These are phyloP conservation scores for Nomada flava DNA, from an alignment of 2,888 invertebrate species.

Conservation along the genomic window DNA sequence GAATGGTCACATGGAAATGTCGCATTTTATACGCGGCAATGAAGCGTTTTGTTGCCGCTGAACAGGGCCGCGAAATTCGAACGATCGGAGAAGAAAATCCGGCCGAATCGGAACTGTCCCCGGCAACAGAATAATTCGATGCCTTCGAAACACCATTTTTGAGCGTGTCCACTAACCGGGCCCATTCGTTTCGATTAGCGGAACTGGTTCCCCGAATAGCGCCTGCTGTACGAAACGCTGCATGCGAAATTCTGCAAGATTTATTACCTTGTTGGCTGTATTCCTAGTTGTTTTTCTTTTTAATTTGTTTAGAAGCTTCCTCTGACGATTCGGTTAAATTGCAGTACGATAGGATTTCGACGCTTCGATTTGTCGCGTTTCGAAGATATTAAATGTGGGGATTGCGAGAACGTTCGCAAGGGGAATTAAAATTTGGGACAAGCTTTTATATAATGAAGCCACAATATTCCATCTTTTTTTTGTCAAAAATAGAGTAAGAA, in stretches of 20 bases:
- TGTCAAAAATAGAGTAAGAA: no score
- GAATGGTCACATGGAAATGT: constrained; percentile 40
- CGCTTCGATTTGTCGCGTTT: background rate
- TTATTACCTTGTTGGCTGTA: background rate
- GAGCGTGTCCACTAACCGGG: constrained; percentile 11
- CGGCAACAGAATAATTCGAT: constrained; percentile 34
- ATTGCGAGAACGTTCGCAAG: no score
- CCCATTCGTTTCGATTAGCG: constrained; percentile 47
- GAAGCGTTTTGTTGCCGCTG: constrained; percentile 33
- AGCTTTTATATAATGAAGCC: no score
- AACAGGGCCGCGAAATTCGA: constrained; percentile 29
- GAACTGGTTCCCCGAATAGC: constrained; percentile 32
- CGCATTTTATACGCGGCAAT: constrained; percentile 33
- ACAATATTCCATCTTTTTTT: no score
- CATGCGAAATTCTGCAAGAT: background rate
- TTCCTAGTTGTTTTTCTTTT: background rate
- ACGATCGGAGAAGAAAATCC: constrained; percentile 39
- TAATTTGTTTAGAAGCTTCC: background rate
- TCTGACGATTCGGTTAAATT: background rate
- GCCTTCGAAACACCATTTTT: constrained; percentile 39
- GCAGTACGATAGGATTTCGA: background rate
- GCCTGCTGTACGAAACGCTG: background rate
- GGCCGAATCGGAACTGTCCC: constrained; percentile 31
- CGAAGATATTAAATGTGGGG: background rate
- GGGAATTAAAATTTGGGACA: no score